Evolutionary conservation across 2,113 vertebrate species (phyloP).

Genomic region (Psittacara wagleri): DNA sequence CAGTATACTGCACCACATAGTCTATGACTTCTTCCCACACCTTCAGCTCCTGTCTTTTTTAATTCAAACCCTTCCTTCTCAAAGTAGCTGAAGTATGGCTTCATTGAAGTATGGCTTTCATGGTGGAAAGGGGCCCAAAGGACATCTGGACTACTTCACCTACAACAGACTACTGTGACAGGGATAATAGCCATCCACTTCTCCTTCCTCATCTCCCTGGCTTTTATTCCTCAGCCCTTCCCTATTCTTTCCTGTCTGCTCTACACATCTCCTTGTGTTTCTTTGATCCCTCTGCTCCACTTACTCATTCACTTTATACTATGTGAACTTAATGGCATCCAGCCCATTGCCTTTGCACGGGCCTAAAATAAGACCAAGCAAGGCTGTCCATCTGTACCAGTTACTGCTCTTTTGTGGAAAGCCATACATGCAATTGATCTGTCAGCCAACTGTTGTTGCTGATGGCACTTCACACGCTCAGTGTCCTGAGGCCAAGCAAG

Average conservation of each 20-base stretch:
- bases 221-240: background rate
- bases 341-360: background rate
- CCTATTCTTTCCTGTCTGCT: background rate
- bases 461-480: background rate
- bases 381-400: background rate
- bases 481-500: background rate
- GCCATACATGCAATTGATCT: background rate
- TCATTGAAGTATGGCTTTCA: background rate
- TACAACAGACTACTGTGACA: background rate
- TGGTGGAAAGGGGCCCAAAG: background rate
- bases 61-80: background rate
- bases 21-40: background rate
- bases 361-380: background rate
- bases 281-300: background rate
- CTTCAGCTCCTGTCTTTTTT: background rate
- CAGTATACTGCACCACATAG: background rate
- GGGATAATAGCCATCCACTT: background rate
- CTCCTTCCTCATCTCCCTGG: background rate
- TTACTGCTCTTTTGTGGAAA: conserved; percentile 22
- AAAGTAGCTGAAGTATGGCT: background rate
- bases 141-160: fast-evolving
- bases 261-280: background rate
- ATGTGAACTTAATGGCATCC: background rate
- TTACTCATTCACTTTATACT: background rate
- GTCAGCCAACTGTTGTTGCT: background rate